Evolutionary conservation across 2,888 invertebrate genomes (phyloP), one percentile per base, ranked within the genome.

Genomic region (Anodontia alba): DNA sequence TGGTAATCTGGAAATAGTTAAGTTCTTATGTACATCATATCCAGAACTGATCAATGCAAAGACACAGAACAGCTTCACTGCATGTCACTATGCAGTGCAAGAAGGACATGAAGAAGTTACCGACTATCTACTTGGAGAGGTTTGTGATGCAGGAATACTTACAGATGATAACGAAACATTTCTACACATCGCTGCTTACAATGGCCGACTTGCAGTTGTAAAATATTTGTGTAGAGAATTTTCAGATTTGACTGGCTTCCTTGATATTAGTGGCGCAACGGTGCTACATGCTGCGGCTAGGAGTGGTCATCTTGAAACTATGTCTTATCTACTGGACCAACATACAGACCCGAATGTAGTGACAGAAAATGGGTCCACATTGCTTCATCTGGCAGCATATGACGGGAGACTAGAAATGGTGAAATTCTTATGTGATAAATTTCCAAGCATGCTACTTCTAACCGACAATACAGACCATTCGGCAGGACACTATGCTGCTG

Each of bases 211-310:
- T 31, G 72, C 73, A 15, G 43, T 83, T 0, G 80, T 78, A 23
- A 75, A 78, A 46, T 80, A 78, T 46, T 42, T 86, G 5, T 79
- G 78, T 42, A 54, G 68, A n/a, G 72, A 72, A 10, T 76, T 46
- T 20, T 43, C 78, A 12, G 71, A 66, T 0, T 67, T 83, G 62
- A 8, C 81, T 17, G n/a, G 20, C 2, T 31, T n/a, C 15, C 51
- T 33, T 10, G 86, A 86, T 57, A 62, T 10, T 20, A 76, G 72
- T 23, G 83, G 75, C 0, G 81, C 80, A 0, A 26, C 62, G 0
- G 80, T 81, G 7, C 72, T 75, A 29, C 86, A 86, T 43, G 84
- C 82, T 69, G 86, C 86, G 2, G 80, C 84, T 1, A 78, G 83
- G 49, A 82, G 83, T 12, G 86, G 86, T 1, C 43, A 69, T 33